Evolutionary conservation across 2,113 vertebrate species (phyloP), one percentile per base, ranked within the genome.

Genomic region (Malaclemys terrapin): DNA sequence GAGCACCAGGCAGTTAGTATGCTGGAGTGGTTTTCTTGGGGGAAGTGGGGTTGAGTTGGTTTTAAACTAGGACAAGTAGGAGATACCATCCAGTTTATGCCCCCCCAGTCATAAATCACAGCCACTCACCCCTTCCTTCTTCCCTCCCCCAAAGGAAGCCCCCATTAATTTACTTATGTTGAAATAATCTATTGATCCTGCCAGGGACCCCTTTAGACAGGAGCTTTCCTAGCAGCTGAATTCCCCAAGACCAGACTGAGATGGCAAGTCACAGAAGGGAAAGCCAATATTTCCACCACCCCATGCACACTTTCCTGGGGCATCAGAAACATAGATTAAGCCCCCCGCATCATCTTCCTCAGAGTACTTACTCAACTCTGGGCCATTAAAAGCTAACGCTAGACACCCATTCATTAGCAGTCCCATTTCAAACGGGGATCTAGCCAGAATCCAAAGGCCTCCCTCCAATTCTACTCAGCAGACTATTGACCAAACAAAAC

Each of bases 21-120:
- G 27, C 27, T 31, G 13, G 6, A 3, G 0, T 2, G 12, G 19
- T n/a, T 38, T 54, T 10, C 1, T 31, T 0, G 10, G 0, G 0
- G 86, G 0, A 62, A 35, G 1, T 84, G 82, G 0, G 16, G 31
- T 65, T 65, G 62, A 65, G 31, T 16, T 20, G 17, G 8, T 69
- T 69, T 69, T 69, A n/a, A n/a, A 69, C 65, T 19, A 69, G 19
- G 65, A 69, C 35, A 19, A n/a, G 35, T 17, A 19, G 17, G 35
- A 76, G 16, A 69, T 8, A 69, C 16, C 65, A n/a, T 19, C 35
- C 35, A 38, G 38, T 27, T 27, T 24, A 76, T 25, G 6, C 10
- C 24, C 42, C 42, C 27, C 42, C 42, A 6, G 75, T 47, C 42
- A 38, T 72, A 72, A n/a, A 20, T 27, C 42, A 78, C 22, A 76